Percentiles rank a stretch among this genome's conserved stretches.
Evolutionary conservation across 2,113 vertebrate genomes (phyloP).

Genomic region (Progne subis): DNA sequence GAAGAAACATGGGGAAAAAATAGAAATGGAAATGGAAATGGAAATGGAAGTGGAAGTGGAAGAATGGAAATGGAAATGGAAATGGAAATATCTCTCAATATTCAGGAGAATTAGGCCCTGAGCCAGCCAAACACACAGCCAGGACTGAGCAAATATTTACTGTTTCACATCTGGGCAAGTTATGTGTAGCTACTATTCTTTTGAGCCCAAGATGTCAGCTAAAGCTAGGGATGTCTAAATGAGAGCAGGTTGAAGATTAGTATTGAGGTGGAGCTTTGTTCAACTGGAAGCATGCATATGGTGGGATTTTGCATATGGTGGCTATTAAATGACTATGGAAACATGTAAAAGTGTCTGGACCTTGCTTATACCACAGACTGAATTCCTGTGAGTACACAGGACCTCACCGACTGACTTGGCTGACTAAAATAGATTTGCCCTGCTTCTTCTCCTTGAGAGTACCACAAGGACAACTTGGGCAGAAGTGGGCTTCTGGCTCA

Average conservation of each 20-base stretch:
- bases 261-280: neutral
- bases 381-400: neutral
- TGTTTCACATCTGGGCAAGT: neutral
- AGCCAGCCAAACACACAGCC: neutral
- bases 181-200: neutral
- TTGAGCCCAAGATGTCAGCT: neutral
- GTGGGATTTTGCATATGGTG: neutral
- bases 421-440: neutral
- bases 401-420: neutral
- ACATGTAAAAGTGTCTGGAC: neutral
- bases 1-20: rapidly evolving
- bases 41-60: too few species aligned
- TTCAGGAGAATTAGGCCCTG: neutral
- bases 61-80: neutral
- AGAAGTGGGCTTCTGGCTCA: neutral
- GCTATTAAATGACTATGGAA: neutral
- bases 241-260: neutral
- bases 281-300: neutral
- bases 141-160: neutral
- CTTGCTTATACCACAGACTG: neutral
- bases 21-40: too few species aligned
- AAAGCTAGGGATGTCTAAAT: neutral
- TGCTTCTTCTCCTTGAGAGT: neutral
- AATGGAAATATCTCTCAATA: neutral
- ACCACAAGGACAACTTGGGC: neutral